phyloP scores from a whole-genome alignment of 2,113 vertebrate species.

The Campylorhamphus procurvoides region DNA sequence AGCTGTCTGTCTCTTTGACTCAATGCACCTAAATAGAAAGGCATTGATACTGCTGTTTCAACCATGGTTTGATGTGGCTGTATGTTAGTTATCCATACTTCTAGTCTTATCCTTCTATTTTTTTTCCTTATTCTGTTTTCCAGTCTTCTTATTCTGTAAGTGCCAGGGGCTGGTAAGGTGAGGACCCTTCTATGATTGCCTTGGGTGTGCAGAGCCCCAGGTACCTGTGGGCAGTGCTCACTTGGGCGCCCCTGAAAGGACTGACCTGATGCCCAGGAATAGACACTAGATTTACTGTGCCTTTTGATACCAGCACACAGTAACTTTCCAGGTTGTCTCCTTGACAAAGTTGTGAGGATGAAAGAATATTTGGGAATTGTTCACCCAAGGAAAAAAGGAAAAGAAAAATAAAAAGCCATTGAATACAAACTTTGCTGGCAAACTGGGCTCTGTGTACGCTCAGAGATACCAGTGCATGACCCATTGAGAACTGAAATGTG shows the following conservation, averaged over 20 bases:
- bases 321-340: background rate
- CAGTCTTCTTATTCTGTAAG: background rate
- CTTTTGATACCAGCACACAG: background rate
- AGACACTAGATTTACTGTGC: background rate
- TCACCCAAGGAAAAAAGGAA: background rate
- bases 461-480: background rate
- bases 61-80: background rate
- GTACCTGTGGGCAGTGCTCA: rapidly evolving
- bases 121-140: background rate
- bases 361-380: background rate
- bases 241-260: background rate
- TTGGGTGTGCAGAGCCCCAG: background rate
- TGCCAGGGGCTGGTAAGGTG: background rate
- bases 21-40: background rate
- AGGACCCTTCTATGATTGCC: background rate
- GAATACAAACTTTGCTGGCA: background rate
- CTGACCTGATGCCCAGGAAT: background rate
- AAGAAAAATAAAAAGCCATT: background rate
- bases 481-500: background rate
- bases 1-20: background rate
- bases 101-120: background rate
- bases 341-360: background rate
- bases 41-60: background rate
- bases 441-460: background rate
- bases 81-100: background rate